Evolutionary conservation across 2,888 invertebrate species (phyloP).

Genomic region (Cyrtodaria siliqua): DNA sequence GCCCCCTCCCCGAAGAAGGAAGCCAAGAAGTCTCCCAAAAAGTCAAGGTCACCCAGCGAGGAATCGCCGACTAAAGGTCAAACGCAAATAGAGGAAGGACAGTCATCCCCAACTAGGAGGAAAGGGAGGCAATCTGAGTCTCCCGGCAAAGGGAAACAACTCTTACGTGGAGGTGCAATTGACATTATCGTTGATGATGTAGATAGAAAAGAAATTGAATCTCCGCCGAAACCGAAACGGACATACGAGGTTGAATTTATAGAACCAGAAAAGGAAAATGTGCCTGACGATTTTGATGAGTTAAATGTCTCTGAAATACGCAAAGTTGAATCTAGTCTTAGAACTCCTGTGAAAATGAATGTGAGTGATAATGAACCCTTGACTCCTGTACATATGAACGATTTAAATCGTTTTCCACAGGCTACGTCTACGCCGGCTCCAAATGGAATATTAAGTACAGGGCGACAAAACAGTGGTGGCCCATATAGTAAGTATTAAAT

Average conservation of each 20-base stretch:
- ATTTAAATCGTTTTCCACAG: slow-evolving; percentile 69
- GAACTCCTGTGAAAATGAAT: slow-evolving; percentile 63
- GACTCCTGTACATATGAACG: slow-evolving; percentile 73
- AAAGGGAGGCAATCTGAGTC: slow-evolving; percentile 21
- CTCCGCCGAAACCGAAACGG: slow-evolving; percentile 63
- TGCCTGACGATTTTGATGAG: slow-evolving; percentile 54
- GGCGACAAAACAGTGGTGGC: slow-evolving; percentile 46
- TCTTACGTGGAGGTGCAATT: background rate
- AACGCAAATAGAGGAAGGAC: slow-evolving; percentile 58
- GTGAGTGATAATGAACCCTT: slow-evolving; percentile 64
- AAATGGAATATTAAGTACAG: slow-evolving; percentile 73
- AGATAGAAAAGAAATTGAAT: slow-evolving; percentile 47
- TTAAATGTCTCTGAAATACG: slow-evolving; percentile 65
- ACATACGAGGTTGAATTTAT: slow-evolving; percentile 58
- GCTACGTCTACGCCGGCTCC: slow-evolving; percentile 81
- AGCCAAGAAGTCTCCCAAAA: slow-evolving; percentile 73
- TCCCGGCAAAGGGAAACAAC: background rate
- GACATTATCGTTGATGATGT: slow-evolving; percentile 21
- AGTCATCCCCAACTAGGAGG: slow-evolving; percentile 45
- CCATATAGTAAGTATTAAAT: slow-evolving; percentile 53
- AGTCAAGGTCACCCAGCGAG: slow-evolving; percentile 59
- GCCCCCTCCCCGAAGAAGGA: slow-evolving; percentile 71
- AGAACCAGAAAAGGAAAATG: slow-evolving; percentile 72
- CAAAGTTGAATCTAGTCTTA: slow-evolving; percentile 60
- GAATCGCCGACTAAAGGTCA: slow-evolving; percentile 58